Base-by-base conservation (phyloP, 1,140 invertebrate species). In the Theocolax elegans region DNA sequence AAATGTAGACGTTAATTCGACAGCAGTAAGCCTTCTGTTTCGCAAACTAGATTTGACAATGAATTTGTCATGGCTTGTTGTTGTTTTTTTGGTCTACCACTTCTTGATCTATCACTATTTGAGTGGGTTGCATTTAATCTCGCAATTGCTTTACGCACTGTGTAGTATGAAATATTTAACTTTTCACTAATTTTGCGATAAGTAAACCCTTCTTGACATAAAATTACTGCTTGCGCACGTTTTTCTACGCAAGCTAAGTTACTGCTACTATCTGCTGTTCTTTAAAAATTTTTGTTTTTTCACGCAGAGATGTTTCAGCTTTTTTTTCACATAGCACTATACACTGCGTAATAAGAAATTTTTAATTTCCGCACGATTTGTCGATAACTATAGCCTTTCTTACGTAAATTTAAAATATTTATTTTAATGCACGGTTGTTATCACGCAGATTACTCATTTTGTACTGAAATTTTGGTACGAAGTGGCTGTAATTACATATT, bases 21-120 rank as follows among this genome's bases (percentile, higher is more conserved):
- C 48, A 21, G 72, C 64, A 51, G 63, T 63, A 48, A 62, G 29
- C n/a, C 49, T 31, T 46, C 67, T 54, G 40, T 70, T 38, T 42
- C 49, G 35, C 56, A 53, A 48, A 31, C 59, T 56, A 17, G 23
- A 42, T 13, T 40, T 19, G 17, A 51, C 19, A 25, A 69, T 69
- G 23, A 40, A 69, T 19, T 62, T 23, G 53, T 70, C 67, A 31
- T 63, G 58, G 19, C 44, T 48, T 42, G 27, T 54, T 10, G 46
- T n/a, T 29, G 67, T 69, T 42, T 49, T 49, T 23, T 23, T 49
- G 17, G 46, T 49, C 42, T 6, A 3, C 42, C 42, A 9, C 42
- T 44, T 44, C 15, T 44, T n/a, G 15, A 3, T 15, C 42, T 12
- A 44, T 44, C 42, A 44, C 3, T 3, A 44, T 44, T 44, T 3